These are phyloP conservation scores for Promerops cafer DNA, from an alignment of 2,113 vertebrate genomes.

Conservation along the genomic window DNA sequence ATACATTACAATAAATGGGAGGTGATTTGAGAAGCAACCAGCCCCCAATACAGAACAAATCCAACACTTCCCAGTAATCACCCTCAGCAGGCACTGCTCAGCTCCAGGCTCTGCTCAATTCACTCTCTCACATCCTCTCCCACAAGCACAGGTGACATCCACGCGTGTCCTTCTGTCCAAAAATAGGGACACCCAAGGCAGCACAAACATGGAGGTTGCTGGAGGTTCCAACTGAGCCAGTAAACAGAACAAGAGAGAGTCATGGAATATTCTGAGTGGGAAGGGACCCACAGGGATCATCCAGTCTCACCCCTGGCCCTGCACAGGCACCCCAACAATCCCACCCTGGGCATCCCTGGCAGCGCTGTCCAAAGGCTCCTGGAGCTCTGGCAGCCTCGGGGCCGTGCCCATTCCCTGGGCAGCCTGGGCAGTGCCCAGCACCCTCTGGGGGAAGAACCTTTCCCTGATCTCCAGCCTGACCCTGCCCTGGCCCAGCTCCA, in stretches of 20 bases:
- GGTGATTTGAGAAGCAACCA: neutral
- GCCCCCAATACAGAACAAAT: neutral
- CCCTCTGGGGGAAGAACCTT: neutral
- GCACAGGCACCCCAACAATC: neutral
- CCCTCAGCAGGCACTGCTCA: neutral
- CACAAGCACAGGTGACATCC: neutral
- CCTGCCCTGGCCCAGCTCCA: neutral
- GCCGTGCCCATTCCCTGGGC: neutral
- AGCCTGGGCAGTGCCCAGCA: neutral
- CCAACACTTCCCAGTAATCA: neutral
- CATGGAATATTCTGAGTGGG: neutral
- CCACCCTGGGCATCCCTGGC: neutral
- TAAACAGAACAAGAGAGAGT: neutral
- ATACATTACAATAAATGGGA: neutral
- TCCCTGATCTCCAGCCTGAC: rapidly evolving
- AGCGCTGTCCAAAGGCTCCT: rapidly evolving
- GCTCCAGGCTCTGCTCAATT: neutral
- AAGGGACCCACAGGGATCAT: neutral
- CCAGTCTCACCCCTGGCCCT: rapidly evolving
- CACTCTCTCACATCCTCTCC: neutral
- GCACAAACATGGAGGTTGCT: rapidly evolving
- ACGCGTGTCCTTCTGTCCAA: rapidly evolving
- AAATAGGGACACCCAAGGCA: neutral
- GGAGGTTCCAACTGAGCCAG: neutral
- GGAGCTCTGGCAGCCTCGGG: neutral